A percentile compares a stretch with the other conserved stretches of the same genome.
phyloP scores from a whole-genome alignment of 1,140 invertebrate species.

The Lepidurus couesii region DNA sequence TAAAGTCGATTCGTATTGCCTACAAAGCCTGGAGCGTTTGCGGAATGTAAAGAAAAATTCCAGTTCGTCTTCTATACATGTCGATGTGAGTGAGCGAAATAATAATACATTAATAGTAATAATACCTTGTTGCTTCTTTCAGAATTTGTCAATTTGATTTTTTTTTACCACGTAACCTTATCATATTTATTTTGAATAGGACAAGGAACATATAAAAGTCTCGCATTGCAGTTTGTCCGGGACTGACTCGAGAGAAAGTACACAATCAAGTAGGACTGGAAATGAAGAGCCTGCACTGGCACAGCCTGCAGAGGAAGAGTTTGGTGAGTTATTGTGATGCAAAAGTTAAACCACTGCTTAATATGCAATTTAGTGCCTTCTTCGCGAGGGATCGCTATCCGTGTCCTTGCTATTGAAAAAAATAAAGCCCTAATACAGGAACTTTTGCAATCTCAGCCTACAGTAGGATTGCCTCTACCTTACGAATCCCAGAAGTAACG shows the following conservation, averaged over 20 bases:
- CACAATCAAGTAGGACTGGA: not conserved
- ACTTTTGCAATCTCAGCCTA: not conserved
- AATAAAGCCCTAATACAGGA: not conserved
- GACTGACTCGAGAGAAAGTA: not conserved
- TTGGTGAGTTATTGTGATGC: not conserved
- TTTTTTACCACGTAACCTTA: too few relatives aligned
- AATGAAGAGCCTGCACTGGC: not conserved
- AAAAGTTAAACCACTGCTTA: not conserved
- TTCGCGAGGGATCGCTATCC: not conserved
- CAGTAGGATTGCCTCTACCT: not conserved
- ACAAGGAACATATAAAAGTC: too few relatives aligned
- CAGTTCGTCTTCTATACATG: not conserved
- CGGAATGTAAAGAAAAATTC: not conserved
- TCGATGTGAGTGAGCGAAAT: not conserved
- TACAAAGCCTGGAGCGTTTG: not conserved
- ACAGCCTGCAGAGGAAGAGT: conserved; percentile 3
- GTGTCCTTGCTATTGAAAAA: not conserved
- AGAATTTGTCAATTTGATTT: too few relatives aligned
- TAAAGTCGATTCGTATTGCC: not conserved
- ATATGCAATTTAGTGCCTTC: not conserved
- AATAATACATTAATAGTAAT: too few relatives aligned
- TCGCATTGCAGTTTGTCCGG: too few relatives aligned
- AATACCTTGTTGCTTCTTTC: too few relatives aligned
- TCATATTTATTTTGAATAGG: too few relatives aligned
- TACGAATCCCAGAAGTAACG: not conserved